phyloP scores from a whole-genome alignment of 2,797 vertebrate genomes.

The Myiotriccus ornatus region DNA sequence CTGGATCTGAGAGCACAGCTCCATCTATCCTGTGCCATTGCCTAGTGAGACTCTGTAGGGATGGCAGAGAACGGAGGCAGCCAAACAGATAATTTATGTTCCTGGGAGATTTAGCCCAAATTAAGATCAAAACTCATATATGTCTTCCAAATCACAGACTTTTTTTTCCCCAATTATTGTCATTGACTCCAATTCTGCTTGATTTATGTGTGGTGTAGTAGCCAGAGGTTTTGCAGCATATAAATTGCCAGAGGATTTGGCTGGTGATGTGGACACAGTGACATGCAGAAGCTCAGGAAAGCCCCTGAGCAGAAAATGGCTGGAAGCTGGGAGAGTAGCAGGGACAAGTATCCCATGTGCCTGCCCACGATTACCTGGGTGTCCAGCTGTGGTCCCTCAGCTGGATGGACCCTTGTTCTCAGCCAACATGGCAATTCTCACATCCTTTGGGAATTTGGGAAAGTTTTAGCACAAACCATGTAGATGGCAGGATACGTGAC shows the following conservation, averaged over 20 bases:
- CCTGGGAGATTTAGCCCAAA: slow-evolving; percentile 30
- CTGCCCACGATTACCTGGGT: neutral
- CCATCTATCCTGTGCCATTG: neutral
- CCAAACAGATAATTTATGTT: slow-evolving; percentile 14
- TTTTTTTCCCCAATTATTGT: neutral
- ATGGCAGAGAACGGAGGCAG: neutral
- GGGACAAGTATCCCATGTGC: neutral
- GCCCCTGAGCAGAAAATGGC: neutral
- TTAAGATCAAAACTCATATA: slow-evolving; percentile 25
- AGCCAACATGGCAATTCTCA: neutral
- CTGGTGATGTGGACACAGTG: neutral
- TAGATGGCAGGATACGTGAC: neutral
- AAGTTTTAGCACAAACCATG: neutral
- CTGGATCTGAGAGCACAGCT: neutral
- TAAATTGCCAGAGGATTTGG: slow-evolving; percentile 11
- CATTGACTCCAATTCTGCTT: slow-evolving; percentile 7
- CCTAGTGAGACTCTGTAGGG: neutral
- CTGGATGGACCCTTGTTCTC: neutral
- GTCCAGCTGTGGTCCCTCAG: neutral
- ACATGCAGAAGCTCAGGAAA: neutral
- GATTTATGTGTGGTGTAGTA: slow-evolving; percentile 17
- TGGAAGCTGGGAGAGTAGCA: neutral
- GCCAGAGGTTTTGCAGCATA: slow-evolving; percentile 10
- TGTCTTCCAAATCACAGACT: slow-evolving; percentile 1
- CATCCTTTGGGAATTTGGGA: neutral